phyloP scores from a whole-genome alignment of 64 coral and sea anemone genomes.

The Anthopleura sola region DNA sequence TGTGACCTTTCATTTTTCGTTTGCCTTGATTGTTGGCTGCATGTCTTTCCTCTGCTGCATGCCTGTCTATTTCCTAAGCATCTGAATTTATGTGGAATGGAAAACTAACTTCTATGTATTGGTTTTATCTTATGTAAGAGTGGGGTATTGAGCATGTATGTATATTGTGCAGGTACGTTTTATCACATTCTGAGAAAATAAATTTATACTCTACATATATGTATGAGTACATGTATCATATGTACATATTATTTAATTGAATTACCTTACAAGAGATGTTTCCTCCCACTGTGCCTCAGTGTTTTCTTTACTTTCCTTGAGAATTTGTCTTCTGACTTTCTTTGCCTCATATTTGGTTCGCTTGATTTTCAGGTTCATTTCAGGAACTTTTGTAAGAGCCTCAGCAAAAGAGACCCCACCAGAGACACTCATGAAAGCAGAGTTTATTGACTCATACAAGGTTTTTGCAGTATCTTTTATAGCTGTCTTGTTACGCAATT shows the following conservation, averaged over 20 bases:
- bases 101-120: too few species aligned
- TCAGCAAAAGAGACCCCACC: not conserved
- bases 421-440: not conserved
- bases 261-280: slow-evolving; percentile 41
- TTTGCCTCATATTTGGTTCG: not conserved
- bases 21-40: not conserved
- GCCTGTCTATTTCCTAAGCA: not conserved
- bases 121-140: not conserved
- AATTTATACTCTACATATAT: not conserved
- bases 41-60: not conserved
- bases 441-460: slow-evolving; percentile 8
- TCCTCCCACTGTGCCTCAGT: slow-evolving; percentile 45
- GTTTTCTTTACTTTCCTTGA: slow-evolving; percentile 20
- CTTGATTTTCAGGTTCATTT: not conserved
- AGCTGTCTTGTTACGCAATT: slow-evolving; percentile 5
- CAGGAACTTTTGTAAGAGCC: not conserved
- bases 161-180: not conserved
- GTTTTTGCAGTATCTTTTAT: slow-evolving; percentile 15
- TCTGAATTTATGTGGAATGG: not conserved
- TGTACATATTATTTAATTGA: not conserved
- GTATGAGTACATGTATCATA: not conserved
- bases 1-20: not conserved
- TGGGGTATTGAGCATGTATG: not conserved
- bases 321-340: not conserved
- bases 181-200: not conserved